phyloP scores from a whole-genome alignment of 35 echinoderm and acorn worm genomes.

The Diadema setosum region DNA sequence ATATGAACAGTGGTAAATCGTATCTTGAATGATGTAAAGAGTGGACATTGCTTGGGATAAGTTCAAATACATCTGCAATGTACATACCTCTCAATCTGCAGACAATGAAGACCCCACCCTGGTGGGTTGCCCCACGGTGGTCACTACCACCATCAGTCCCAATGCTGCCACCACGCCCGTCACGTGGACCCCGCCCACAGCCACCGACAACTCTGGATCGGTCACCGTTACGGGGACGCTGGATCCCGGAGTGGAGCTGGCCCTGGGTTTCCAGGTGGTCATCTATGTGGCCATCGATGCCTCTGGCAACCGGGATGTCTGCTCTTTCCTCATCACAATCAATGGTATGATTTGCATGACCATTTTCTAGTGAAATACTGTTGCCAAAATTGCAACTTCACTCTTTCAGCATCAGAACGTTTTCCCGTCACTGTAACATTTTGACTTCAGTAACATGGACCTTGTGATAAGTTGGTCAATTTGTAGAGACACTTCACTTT shows the following conservation, averaged over 20 bases:
- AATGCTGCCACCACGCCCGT: neutral
- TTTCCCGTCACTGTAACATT: too few species aligned
- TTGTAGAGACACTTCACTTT: neutral
- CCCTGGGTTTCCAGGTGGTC: neutral
- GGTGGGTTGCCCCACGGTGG: neutral
- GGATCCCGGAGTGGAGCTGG: neutral
- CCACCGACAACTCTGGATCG: slow-evolving; percentile 40
- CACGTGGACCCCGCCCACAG: slow-evolving; percentile 27
- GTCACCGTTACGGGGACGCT: neutral
- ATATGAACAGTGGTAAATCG: too few species aligned
- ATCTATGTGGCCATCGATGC: slow-evolving; percentile 42
- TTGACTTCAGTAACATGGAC: too few species aligned
- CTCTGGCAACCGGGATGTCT: slow-evolving; percentile 2
- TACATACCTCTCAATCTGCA: neutral
- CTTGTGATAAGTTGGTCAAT: too few species aligned
- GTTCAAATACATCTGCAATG: neutral
- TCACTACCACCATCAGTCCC: neutral
- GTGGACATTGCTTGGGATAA: too few species aligned
- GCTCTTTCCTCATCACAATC: slow-evolving; percentile 12
- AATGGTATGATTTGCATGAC: too few species aligned
- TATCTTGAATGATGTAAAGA: too few species aligned
- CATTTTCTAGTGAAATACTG: too few species aligned
- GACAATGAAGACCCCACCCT: neutral
- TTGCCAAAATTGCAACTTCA: too few species aligned
- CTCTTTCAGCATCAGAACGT: too few species aligned